phyloP scores from a whole-genome alignment of 2,888 invertebrate genomes.

The Acrobasis consociella region DNA sequence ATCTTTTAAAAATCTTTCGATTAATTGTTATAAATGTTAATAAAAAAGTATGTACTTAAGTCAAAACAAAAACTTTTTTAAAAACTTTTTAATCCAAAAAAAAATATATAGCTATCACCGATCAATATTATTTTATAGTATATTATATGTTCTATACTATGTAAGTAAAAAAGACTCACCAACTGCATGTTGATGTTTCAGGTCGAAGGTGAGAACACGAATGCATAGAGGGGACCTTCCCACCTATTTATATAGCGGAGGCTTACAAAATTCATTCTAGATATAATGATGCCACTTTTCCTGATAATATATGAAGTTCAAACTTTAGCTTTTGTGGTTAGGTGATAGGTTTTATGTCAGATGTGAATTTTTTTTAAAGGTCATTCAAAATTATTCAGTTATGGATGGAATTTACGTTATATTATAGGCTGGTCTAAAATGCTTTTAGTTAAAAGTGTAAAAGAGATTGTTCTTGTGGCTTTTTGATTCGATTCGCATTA shows the following conservation, averaged over 20 bases:
- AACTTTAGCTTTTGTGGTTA: constrained; percentile 29
- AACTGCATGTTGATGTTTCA: constrained; percentile 62
- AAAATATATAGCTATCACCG: background rate
- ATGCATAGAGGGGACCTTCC: constrained; percentile 52
- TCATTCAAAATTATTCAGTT: background rate
- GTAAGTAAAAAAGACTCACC: constrained; percentile 47
- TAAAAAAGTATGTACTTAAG: no score
- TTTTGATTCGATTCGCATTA: no score
- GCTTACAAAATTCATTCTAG: constrained; percentile 72
- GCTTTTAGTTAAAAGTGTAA: no score
- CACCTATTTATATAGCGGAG: constrained; percentile 61
- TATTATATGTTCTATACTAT: background rate
- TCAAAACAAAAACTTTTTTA: no score
- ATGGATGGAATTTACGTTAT: no score
- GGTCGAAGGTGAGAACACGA: constrained; percentile 70
- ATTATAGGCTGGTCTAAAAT: no score
- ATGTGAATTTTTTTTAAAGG: constrained; percentile 8
- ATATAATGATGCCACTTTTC: constrained; percentile 64
- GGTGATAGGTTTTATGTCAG: constrained; percentile 10
- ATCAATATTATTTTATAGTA: background rate
- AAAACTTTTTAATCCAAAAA: background rate
- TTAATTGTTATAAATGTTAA: no score
- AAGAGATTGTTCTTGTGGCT: no score
- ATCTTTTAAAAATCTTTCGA: no score
- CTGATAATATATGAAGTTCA: constrained; percentile 60